Base-by-base conservation (phyloP, 1,140 invertebrate species). In the Bilobella aurantiaca region DNA sequence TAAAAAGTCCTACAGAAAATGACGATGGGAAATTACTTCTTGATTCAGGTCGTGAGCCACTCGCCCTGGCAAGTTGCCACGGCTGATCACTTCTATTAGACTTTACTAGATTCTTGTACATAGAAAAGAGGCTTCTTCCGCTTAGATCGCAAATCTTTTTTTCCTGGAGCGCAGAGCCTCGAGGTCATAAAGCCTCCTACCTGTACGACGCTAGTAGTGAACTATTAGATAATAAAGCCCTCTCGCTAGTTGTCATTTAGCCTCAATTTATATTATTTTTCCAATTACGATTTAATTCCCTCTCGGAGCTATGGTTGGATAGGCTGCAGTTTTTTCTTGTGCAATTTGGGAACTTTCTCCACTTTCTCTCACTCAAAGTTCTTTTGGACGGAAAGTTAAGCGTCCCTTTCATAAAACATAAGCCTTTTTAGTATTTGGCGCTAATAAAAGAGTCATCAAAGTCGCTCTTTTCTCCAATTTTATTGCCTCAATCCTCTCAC, bases 41-140 rank as follows among this genome's bases (percentile, higher is more conserved):
- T 69, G 68, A 69, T 69, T 69, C 68, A 61, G 64, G 68, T 66
- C 64, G 64, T n/a, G n/a, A n/a, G n/a, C n/a, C n/a, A n/a, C n/a
- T n/a, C n/a, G n/a, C n/a, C n/a, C n/a, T 66, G 64, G 68, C 64
- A 69, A 59, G 56, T 64, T 69, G 68, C 68, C 68, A 69, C 37
- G n/a, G n/a, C 65, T 69, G 68, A 69, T 69, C 68, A 67, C 68
- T 56, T 53, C 14, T 53, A 53, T 53, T 53, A 53, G 49, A 53
- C 42, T 61, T 68, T 63, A 67, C 61, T 64, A 34, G 66, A 64
- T 68, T 68, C 25, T 68, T 64, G 61, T 64, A 68, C 59, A 57
- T 56, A 30, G 63, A 62, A 53, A 53, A 53, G 8, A 18, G 14
- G 12, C 25, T 53, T 53, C 58, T 27, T 5, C 28, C 58, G 12